A percentile compares a stretch with the other conserved stretches of the same genome.
Evolutionary conservation across 2,888 invertebrate genomes (phyloP).

Genomic region (Bombylius major): DNA sequence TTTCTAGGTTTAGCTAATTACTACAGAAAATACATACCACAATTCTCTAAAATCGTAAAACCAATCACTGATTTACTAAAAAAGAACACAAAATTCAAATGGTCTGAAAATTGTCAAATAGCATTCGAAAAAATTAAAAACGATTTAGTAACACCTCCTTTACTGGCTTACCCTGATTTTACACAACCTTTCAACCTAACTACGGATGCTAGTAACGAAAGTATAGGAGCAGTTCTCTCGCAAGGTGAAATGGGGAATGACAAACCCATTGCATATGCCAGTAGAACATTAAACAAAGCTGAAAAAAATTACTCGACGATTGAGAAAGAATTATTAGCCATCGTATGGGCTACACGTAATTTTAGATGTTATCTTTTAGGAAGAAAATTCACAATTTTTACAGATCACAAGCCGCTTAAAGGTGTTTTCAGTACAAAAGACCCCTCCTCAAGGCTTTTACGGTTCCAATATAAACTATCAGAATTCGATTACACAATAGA

Average conservation of each 20-base stretch:
- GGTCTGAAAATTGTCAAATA: slow-evolving; percentile 1
- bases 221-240: slow-evolving; percentile 16
- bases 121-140: not conserved
- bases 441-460: too few species aligned
- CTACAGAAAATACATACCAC: slow-evolving; percentile 20
- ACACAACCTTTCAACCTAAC: slow-evolving; percentile 15
- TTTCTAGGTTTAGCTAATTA: slow-evolving; percentile 6
- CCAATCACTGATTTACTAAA: not conserved
- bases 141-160: not conserved
- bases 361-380: too few species aligned
- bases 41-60: slow-evolving; percentile 3
- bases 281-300: not conserved
- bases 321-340: too few species aligned
- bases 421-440: too few species aligned
- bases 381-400: too few species aligned
- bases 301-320: not conserved
- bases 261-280: too few species aligned
- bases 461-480: too few species aligned
- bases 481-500: too few species aligned
- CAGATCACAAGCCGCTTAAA: too few species aligned
- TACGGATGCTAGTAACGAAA: slow-evolving; percentile 18
- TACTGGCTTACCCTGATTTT: not conserved
- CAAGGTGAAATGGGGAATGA: too few species aligned
- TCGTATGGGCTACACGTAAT: too few species aligned
- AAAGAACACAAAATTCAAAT: not conserved